Base-by-base conservation (phyloP, 2,888 invertebrate genomes). In the Tiphia femorata region DNA sequence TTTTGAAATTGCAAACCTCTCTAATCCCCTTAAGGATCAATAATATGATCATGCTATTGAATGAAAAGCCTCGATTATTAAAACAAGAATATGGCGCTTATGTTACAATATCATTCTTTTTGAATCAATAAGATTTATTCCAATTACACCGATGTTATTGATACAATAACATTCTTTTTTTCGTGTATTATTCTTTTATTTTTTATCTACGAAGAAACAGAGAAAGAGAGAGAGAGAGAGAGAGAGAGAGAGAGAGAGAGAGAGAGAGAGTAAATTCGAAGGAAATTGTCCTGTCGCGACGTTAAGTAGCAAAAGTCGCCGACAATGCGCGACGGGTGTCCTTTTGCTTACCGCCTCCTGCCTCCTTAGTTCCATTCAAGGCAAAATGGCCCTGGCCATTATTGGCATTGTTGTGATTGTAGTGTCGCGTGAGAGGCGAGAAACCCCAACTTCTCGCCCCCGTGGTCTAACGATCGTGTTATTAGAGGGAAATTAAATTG, bases 251-350 rank as follows among this genome's bases (percentile, higher is more conserved):
- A 19, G 33, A 33, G 17, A 44, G 25, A 30, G 12, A 23, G 19
- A 47, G 40, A 54, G 43, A 52, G 50, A 50, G 44, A 37, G 23
- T 14, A 41, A 10, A 2, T 23, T 37, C 54, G 27, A n/a, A n/a
- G n/a, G n/a, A n/a, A n/a, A n/a, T n/a, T n/a, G n/a, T n/a, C n/a
- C n/a, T n/a, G n/a, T n/a, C n/a, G n/a, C n/a, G n/a, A n/a, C 49
- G 17, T 52, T 51, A 49, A 69, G 65, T 64, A 59, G 64, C 62
- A 58, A 72, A 51, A 21, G 33, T 20, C 57, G 47, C 37, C 50
- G 64, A 70, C 72, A 72, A 78, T 74, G 57, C 78, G 46, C 79
- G 60, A 65, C 79, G 63, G 79, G 79, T 67, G 71, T 64, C 72
- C 76, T 70, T 70, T 75, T 67, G 64, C 52, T 61, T 58, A 70